phyloP scores from a whole-genome alignment of 1,140 invertebrate genomes.

The Phymorhynchus buccinoides region DNA sequence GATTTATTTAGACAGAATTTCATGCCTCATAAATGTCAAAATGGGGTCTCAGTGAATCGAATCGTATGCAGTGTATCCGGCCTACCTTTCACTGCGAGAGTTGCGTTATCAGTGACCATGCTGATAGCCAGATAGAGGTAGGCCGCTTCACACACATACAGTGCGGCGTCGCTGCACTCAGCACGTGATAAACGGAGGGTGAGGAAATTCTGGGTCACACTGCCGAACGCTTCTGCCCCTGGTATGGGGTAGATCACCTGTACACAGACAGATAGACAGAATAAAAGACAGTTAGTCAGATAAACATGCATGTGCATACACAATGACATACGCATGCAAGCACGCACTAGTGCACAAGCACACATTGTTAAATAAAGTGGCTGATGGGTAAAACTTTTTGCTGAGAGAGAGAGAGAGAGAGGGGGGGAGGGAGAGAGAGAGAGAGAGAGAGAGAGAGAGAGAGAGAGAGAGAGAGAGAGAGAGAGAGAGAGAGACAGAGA shows the following conservation, averaged over 20 bases:
- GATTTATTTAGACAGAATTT: too few species aligned
- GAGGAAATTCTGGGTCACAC: constrained; percentile 12
- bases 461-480: neutral
- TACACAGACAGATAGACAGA: neutral
- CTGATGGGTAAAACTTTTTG: neutral
- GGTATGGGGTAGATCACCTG: constrained; percentile 18
- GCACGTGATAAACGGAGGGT: neutral
- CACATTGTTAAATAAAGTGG: neutral
- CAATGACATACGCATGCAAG: neutral
- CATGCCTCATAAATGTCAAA: too few species aligned
- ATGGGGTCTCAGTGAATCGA: too few species aligned
- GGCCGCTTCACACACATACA: neutral
- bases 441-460: constrained; percentile 27
- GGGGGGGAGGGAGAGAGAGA: constrained; percentile 10
- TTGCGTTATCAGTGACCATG: neutral
- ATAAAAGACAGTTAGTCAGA: neutral
- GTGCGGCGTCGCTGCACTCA: neutral
- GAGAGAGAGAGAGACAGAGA: too few species aligned
- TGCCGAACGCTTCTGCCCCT: neutral
- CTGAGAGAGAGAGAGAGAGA: neutral
- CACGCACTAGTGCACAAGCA: neutral
- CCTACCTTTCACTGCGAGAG: neutral
- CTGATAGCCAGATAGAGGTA: neutral
- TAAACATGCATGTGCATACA: neutral
- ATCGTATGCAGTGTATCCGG: too few species aligned